Evolutionary conservation across 1,140 invertebrate species (phyloP).

Genomic region (Drosophila orosa): DNA sequence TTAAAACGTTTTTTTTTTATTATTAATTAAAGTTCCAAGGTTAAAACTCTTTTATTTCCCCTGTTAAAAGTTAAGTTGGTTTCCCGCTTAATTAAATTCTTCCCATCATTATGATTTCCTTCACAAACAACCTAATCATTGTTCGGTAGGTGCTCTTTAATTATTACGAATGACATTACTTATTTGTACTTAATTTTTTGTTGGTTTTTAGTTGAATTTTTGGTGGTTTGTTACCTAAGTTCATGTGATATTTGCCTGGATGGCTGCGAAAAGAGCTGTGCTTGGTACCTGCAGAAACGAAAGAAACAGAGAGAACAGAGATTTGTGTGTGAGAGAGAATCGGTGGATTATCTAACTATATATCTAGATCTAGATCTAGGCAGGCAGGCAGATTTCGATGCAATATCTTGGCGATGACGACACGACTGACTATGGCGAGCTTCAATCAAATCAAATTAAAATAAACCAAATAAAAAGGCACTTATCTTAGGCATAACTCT

Average conservation of each 20-base stretch:
- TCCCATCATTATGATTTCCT: neutral
- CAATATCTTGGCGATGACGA: slow-evolving; percentile 24
- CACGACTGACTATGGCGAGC: slow-evolving; percentile 10
- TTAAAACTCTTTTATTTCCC: neutral
- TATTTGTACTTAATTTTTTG: slow-evolving; percentile 15
- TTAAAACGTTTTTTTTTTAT: no score
- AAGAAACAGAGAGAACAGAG: slow-evolving; percentile 61
- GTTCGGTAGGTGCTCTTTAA: slow-evolving; percentile 32
- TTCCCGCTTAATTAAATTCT: neutral
- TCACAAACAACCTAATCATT: slow-evolving; percentile 16
- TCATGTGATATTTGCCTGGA: slow-evolving; percentile 84
- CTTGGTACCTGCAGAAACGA: slow-evolving; percentile 74
- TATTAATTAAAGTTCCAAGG: neutral
- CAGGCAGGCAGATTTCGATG: slow-evolving; percentile 29
- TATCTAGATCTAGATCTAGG: no score
- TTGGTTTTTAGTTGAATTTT: slow-evolving; percentile 46
- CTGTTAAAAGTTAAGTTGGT: no score
- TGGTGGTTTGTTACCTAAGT: slow-evolving; percentile 80
- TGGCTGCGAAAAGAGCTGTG: slow-evolving; percentile 83
- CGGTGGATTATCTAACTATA: slow-evolving; percentile 12
- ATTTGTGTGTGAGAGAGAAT: slow-evolving; percentile 58
- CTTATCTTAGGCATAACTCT: slow-evolving; percentile 36
- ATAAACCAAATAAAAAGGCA: slow-evolving; percentile 26
- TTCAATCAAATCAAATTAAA: slow-evolving; percentile 20
- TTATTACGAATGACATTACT: slow-evolving; percentile 70